These are phyloP conservation scores for Vanessa tameamea DNA, from an alignment of 1,140 invertebrate species.

Conservation along the genomic window DNA sequence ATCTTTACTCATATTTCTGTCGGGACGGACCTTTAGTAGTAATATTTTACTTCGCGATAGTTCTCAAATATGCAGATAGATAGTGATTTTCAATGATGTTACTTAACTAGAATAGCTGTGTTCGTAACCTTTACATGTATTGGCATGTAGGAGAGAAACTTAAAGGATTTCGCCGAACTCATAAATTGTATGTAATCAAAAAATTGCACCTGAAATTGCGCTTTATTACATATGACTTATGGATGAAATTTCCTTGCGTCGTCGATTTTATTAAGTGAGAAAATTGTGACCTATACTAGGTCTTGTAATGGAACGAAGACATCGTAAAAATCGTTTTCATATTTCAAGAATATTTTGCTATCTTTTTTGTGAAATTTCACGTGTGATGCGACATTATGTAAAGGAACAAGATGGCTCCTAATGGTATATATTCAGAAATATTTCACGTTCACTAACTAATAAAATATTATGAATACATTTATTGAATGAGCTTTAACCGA, in stretches of 20 bases:
- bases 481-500: too few relatives aligned
- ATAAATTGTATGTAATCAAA: slow-evolving; percentile 7
- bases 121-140: not conserved
- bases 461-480: too few relatives aligned
- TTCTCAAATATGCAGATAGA: too few relatives aligned
- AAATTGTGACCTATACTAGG: slow-evolving; percentile 5
- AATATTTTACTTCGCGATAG: too few relatives aligned
- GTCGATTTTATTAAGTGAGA: slow-evolving; percentile 9
- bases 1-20: too few relatives aligned
- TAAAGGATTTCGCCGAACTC: slow-evolving; percentile 1
- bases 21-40: too few relatives aligned
- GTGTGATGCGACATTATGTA: not conserved
- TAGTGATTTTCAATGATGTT: too few relatives aligned
- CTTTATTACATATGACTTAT: not conserved
- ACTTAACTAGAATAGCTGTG: not conserved
- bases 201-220: not conserved
- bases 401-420: too few relatives aligned
- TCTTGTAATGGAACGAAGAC: slow-evolving; percentile 13
- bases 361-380: not conserved
- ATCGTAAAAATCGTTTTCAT: slow-evolving; percentile 20
- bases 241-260: not conserved
- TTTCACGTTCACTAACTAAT: too few relatives aligned
- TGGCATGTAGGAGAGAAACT: slow-evolving; percentile 3
- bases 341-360: slow-evolving; percentile 7
- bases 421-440: too few relatives aligned